Conservation (phyloP, 2,113 vertebrate genomes). For the Felis chaus region DNA sequence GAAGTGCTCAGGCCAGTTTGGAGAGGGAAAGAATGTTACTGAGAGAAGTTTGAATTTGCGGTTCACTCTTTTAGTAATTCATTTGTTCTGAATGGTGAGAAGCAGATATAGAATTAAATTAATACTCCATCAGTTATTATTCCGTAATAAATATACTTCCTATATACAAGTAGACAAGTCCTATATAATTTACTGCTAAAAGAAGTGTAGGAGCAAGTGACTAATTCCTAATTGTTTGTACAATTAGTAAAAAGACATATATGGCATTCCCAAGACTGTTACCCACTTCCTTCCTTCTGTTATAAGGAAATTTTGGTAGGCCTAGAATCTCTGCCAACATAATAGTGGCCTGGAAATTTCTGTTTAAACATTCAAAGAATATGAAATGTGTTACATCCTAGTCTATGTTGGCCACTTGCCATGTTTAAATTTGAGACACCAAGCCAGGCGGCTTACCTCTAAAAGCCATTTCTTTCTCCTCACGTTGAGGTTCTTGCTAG, state of each 20-base stretch:
- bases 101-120: constrained; percentile 53
- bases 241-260: neutral
- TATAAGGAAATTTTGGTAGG: neutral
- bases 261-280: neutral
- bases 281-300: constrained; percentile 24
- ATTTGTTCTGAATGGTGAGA: constrained; percentile 40
- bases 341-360: constrained; percentile 20
- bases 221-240: constrained; percentile 51
- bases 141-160: constrained; percentile 30
- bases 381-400: neutral
- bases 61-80: constrained; percentile 17
- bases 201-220: constrained; percentile 31
- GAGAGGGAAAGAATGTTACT: neutral
- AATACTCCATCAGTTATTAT: constrained; percentile 41
- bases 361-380: constrained; percentile 2
- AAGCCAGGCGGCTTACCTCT: neutral
- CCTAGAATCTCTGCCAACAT: neutral
- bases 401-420: neutral
- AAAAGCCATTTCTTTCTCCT: neutral
- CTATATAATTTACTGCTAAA: constrained; percentile 60
- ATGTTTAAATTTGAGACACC: neutral
- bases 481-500: neutral
- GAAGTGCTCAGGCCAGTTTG: neutral
- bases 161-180: neutral
- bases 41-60: neutral